Percentiles rank a stretch among this genome's conserved stretches.
phyloP scores from a whole-genome alignment of 2,113 vertebrate species.

The Castor canadensis region DNA sequence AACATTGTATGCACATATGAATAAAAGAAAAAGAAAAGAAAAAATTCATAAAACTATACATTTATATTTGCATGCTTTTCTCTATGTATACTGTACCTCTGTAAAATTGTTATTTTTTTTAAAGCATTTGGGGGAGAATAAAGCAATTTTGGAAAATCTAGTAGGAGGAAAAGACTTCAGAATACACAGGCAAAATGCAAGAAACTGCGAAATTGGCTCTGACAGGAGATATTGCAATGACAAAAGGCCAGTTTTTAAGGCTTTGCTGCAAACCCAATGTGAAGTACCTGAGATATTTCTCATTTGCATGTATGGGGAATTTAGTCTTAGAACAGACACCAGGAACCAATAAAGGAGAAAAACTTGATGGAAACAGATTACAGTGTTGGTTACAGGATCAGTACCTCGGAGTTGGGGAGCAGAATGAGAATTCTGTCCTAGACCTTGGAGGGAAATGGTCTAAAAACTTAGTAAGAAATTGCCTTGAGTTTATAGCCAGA shows the following conservation, averaged over 20 bases:
- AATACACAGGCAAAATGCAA: neutral
- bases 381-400: accelerated
- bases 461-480: neutral
- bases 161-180: neutral
- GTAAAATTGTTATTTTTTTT: neutral
- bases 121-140: neutral
- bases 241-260: neutral
- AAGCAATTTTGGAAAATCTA: neutral
- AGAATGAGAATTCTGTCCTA: neutral
- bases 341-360: neutral
- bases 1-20: too few relatives aligned
- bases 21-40: too few relatives aligned
- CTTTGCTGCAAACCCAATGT: neutral
- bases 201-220: neutral
- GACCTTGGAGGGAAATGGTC: neutral
- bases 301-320: neutral
- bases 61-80: neutral
- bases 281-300: neutral
- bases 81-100: neutral
- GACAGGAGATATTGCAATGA: neutral
- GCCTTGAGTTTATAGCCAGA: neutral
- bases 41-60: neutral
- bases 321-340: neutral
- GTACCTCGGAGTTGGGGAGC: neutral
- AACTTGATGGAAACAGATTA: neutral